Conservation (phyloP, 2,888 invertebrate genomes). For the Melanargia galathea region DNA sequence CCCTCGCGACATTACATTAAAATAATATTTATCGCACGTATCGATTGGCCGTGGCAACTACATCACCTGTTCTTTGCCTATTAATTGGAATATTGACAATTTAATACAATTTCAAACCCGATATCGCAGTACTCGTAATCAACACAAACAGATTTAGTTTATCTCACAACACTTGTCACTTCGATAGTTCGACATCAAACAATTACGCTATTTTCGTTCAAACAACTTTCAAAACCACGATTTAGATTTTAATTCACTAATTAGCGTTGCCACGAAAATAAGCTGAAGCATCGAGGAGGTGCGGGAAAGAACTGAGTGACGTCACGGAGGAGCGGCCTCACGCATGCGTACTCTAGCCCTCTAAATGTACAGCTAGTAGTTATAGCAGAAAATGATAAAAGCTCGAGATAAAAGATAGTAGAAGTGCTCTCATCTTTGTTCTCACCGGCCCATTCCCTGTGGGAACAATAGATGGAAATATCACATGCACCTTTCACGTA, state of each 20-base stretch:
- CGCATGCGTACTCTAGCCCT: constrained; percentile 63
- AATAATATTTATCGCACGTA: constrained; percentile 13
- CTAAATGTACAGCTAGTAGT: constrained; percentile 1
- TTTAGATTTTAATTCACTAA: constrained; percentile 7
- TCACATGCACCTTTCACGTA: constrained; percentile 5
- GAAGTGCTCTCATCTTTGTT: constrained; percentile 29
- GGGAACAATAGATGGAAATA: constrained; percentile 24
- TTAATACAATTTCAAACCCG: constrained; percentile 13
- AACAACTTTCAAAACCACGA: not conserved
- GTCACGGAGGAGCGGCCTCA: constrained; percentile 67
- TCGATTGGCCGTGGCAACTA: constrained; percentile 6
- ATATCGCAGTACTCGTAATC: constrained; percentile 5
- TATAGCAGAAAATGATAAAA: constrained; percentile 25
- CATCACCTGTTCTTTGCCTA: not conserved
- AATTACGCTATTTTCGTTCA: not conserved
- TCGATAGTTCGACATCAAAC: not conserved
- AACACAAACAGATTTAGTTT: constrained; percentile 3
- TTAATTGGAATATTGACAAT: not conserved
- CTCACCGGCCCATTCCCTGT: constrained; percentile 7
- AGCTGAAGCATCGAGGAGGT: constrained; percentile 54
- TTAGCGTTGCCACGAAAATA: constrained; percentile 18
- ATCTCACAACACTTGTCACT: constrained; percentile 17
- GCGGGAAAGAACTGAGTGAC: constrained; percentile 65
- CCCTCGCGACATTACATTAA: constrained; percentile 14
- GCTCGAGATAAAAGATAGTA: constrained; percentile 24